A percentile compares a stretch with the other conserved stretches of the same genome.
These are phyloP conservation scores for Spatulosminthurus flaviceps DNA, from an alignment of 2,888 invertebrate genomes.

Conservation along the genomic window DNA sequence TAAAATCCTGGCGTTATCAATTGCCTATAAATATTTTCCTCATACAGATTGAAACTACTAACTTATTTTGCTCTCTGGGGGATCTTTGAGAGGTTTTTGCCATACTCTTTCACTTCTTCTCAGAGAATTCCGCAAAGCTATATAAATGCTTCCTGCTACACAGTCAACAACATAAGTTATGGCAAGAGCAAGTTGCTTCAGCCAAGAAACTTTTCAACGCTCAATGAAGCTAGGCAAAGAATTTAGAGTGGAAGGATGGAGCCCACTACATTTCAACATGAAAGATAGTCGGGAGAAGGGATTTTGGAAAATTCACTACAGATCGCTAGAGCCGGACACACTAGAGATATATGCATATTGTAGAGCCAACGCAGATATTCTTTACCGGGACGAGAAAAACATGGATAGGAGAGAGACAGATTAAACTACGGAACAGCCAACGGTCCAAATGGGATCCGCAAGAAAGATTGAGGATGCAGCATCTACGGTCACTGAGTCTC, in stretches of 20 bases:
- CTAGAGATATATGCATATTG: neutral
- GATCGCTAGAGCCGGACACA: neutral
- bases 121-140: neutral
- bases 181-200: conserved; percentile 35
- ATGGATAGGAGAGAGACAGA: conserved; percentile 20
- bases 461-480: conserved; percentile 40
- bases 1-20: neutral
- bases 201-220: conserved; percentile 43
- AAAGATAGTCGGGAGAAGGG: conserved; percentile 13
- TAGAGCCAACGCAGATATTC: too few relatives aligned
- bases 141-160: conserved; percentile 29
- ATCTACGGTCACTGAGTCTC: conserved; percentile 32
- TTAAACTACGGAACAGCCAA: conserved; percentile 35
- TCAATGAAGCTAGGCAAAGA: conserved; percentile 35
- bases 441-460: conserved; percentile 33
- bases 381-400: neutral
- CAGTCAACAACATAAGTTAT: conserved; percentile 44
- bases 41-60: conserved; percentile 23
- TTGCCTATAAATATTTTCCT: conserved; percentile 35
- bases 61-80: neutral
- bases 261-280: conserved; percentile 32
- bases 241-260: conserved; percentile 32
- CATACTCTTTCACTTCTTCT: neutral
- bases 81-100: too few relatives aligned
- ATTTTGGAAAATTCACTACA: conserved; percentile 19